Evolutionary conservation across 2,888 invertebrate genomes (phyloP).

Genomic region (Camptogramma bilineatum): DNA sequence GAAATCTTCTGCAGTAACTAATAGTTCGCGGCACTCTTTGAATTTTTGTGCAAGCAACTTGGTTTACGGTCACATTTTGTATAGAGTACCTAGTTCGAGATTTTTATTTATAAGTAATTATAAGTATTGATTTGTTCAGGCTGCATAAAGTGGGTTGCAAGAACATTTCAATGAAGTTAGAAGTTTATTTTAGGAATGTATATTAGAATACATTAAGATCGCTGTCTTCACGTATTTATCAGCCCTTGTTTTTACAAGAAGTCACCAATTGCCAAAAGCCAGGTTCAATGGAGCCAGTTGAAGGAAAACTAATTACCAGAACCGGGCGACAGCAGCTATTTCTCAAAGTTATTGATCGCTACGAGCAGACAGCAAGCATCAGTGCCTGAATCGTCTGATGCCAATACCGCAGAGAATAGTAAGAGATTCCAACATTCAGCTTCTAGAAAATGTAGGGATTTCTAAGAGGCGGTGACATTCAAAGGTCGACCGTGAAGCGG

Average conservation of each 20-base stretch:
- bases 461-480: background rate
- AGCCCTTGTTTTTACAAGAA: background rate
- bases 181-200: background rate
- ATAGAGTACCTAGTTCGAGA: no score
- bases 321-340: slow-evolving; percentile 33
- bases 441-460: background rate
- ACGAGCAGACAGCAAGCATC: slow-evolving; percentile 33
- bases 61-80: background rate
- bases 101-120: no score
- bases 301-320: slow-evolving; percentile 35
- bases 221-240: background rate
- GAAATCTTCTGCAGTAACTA: background rate
- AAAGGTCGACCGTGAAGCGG: background rate
- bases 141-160: background rate
- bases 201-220: background rate
- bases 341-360: slow-evolving; percentile 41
- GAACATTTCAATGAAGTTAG: background rate
- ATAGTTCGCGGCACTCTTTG: background rate
- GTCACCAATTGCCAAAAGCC: slow-evolving; percentile 2
- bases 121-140: background rate
- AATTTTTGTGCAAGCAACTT: background rate
- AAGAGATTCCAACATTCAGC: background rate
- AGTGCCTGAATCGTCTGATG: slow-evolving; percentile 21
- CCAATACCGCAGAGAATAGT: slow-evolving; percentile 1
- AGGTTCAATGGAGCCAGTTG: slow-evolving; percentile 19